A percentile compares a stretch with the other conserved stretches of the same genome.
These are phyloP conservation scores for Myoxocephalus aenaeus DNA, from an alignment of 2,797 vertebrate species.

Conservation along the genomic window DNA sequence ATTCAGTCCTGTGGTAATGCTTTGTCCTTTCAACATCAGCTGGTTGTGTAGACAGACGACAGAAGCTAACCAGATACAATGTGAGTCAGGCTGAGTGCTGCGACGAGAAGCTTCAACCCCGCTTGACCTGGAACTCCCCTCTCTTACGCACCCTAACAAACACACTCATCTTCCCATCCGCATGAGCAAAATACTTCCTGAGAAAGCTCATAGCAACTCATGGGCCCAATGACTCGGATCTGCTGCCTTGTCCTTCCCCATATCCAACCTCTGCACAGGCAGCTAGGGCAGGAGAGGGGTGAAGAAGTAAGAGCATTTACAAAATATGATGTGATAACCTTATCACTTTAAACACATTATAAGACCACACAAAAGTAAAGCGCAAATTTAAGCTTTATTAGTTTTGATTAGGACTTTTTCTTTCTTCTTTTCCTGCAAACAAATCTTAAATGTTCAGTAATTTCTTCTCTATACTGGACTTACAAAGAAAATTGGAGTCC, in stretches of 20 bases:
- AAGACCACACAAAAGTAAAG: neutral
- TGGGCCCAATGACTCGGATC: constrained; percentile 50
- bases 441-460: neutral
- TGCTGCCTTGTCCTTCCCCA: constrained; percentile 28
- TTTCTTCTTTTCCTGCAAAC: neutral
- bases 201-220: constrained; percentile 37
- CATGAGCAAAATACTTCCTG: constrained; percentile 22
- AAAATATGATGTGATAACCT: neutral
- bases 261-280: neutral
- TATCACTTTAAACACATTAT: neutral
- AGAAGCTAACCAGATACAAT: constrained; percentile 24
- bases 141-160: constrained; percentile 27
- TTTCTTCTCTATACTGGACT: neutral
- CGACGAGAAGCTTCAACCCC: constrained; percentile 34
- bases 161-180: constrained; percentile 17
- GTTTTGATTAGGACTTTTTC: too few species aligned
- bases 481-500: neutral
- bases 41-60: constrained; percentile 28
- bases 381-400: neutral
- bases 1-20: neutral
- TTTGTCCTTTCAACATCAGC: constrained; percentile 26
- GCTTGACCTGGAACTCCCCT: constrained; percentile 48
- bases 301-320: neutral
- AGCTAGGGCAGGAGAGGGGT: neutral
- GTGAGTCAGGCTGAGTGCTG: constrained; percentile 43